These are phyloP conservation scores for Leucozona laternaria DNA, from an alignment of 2,888 invertebrate genomes.

Conservation along the genomic window DNA sequence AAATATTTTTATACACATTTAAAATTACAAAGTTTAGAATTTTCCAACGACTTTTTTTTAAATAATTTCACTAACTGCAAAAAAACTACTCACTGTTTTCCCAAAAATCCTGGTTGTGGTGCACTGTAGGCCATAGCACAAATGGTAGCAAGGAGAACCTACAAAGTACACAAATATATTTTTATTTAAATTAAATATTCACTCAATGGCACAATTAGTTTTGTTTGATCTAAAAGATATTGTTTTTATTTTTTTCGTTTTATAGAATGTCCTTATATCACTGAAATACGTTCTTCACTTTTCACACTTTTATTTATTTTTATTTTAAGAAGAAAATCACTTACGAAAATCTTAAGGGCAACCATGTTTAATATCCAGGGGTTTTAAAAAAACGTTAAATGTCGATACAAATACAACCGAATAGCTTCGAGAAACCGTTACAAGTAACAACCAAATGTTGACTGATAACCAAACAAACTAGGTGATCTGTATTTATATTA, in stretches of 20 bases:
- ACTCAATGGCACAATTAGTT: neutral
- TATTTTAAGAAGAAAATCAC: constrained; percentile 74
- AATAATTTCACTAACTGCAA: too few species aligned
- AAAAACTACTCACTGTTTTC: constrained; percentile 82
- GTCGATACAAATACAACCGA: constrained; percentile 51
- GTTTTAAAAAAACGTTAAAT: constrained; percentile 48
- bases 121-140: constrained; percentile 80
- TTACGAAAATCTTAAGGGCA: constrained; percentile 82
- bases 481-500: constrained; percentile 82
- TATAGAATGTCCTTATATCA: neutral
- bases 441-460: constrained; percentile 81
- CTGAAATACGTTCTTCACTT: constrained; percentile 7
- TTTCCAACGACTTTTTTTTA: too few species aligned
- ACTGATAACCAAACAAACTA: constrained; percentile 81
- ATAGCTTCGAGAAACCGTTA: constrained; percentile 77
- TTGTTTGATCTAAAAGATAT: too few species aligned
- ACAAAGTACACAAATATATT: constrained; percentile 73
- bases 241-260: too few species aligned
- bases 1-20: too few species aligned
- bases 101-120: constrained; percentile 81
- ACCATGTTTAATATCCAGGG: constrained; percentile 78
- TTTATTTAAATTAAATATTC: neutral
- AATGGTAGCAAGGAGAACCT: constrained; percentile 81
- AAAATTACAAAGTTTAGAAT: too few species aligned
- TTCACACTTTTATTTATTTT: neutral